These are phyloP conservation scores for Hypercompe scribonia DNA, from an alignment of 2,888 invertebrate genomes.

Conservation along the genomic window DNA sequence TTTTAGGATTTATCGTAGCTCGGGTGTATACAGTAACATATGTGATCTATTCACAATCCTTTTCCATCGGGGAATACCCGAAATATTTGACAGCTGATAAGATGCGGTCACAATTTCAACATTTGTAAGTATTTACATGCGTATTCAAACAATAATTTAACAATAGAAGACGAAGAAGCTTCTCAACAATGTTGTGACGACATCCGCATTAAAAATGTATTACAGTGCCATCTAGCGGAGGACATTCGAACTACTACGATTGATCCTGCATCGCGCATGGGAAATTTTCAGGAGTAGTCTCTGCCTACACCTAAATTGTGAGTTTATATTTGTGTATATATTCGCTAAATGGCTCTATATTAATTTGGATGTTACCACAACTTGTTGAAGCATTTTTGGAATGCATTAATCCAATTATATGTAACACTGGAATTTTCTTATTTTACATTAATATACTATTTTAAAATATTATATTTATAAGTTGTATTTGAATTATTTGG, in stretches of 20 bases:
- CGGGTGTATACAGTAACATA: too few relatives aligned
- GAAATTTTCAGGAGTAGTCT: background rate
- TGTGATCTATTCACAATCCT: background rate
- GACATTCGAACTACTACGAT: background rate
- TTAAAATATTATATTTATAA: constrained; percentile 19
- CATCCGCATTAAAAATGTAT: background rate
- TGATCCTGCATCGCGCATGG: background rate
- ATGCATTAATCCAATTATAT: constrained; percentile 16
- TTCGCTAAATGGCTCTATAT: background rate
- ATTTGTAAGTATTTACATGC: background rate
- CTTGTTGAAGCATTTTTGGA: constrained; percentile 9
- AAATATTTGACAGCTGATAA: background rate
- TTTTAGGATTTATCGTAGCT: too few relatives aligned
- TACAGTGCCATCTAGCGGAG: background rate
- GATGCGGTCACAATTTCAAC: background rate
- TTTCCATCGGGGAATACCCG: background rate
- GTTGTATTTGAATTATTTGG: constrained; percentile 47
- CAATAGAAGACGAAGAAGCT: background rate
- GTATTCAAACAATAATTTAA: background rate
- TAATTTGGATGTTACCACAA: background rate
- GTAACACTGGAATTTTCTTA: constrained; percentile 15
- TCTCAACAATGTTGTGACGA: background rate
- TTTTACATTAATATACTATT: constrained; percentile 24
- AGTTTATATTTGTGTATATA: background rate
- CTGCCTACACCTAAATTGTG: background rate